A percentile compares a stretch with the other conserved stretches of the same genome.
Evolutionary conservation across 2,113 vertebrate genomes (phyloP).

Genomic region (Salvelinus alpinus): DNA sequence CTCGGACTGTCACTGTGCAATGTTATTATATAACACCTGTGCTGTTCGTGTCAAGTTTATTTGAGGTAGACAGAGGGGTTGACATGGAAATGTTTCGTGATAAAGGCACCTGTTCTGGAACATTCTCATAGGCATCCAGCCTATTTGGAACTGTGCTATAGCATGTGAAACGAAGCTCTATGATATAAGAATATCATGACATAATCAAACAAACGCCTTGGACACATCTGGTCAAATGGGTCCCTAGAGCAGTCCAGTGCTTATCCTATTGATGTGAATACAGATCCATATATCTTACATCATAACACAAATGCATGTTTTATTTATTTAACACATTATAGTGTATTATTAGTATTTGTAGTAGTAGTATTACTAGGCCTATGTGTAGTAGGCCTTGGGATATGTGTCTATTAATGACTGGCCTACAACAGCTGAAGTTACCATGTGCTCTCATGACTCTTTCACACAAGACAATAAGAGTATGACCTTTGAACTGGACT

Average conservation of each 20-base stretch:
- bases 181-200: too few species aligned
- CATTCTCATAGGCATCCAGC: too few species aligned
- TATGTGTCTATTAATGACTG: neutral
- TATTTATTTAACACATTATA: neutral
- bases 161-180: too few species aligned
- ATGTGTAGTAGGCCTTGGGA: neutral
- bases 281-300: neutral
- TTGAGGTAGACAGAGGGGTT: neutral
- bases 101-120: neutral
- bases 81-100: neutral
- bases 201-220: too few species aligned
- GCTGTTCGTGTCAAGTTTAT: neutral
- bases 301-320: neutral
- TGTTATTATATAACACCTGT: neutral
- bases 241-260: too few species aligned
- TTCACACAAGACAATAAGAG: neutral
- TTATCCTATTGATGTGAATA: neutral
- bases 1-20: neutral
- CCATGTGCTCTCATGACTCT: conserved; percentile 9
- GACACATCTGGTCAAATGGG: too few species aligned
- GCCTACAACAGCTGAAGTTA: conserved; percentile 25
- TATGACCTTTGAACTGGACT: neutral
- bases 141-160: too few species aligned
- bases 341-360: neutral
- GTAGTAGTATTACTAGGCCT: neutral